Conservation (phyloP, 1,140 invertebrate genomes). For the Brachionus rotundiformis region DNA sequence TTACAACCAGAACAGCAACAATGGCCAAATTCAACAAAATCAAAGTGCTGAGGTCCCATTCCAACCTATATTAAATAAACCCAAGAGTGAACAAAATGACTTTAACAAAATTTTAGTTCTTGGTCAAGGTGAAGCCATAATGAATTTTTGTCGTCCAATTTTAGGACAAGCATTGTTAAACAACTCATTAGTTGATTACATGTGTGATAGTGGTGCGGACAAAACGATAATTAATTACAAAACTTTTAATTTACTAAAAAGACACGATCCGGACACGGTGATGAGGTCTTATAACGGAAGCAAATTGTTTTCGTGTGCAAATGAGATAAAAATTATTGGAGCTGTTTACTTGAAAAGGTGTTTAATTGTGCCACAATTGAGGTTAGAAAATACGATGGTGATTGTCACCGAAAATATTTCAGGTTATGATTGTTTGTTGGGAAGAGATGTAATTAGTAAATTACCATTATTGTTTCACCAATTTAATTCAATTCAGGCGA, state of each 20-base stretch:
- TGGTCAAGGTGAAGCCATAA: background rate
- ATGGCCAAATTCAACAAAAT: background rate
- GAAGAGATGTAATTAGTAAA: background rate
- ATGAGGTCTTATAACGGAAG: background rate
- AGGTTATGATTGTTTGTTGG: background rate
- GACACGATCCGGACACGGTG: background rate
- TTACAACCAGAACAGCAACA: background rate
- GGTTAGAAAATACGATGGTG: background rate
- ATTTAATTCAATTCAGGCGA: background rate
- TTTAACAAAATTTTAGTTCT: background rate
- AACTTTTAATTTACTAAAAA: background rate
- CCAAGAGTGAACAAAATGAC: no score
- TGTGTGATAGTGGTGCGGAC: background rate
- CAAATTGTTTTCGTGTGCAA: background rate
- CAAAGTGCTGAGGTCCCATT: no score
- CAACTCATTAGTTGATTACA: background rate
- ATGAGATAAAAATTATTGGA: conserved; percentile 7
- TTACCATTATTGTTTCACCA: background rate
- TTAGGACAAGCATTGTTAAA: background rate
- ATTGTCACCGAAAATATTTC: background rate
- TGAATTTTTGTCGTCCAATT: background rate
- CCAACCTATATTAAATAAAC: no score
- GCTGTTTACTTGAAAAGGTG: background rate
- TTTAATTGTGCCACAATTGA: conserved; percentile 2
- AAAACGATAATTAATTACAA: background rate